Evolutionary conservation across 2,797 vertebrate genomes (phyloP).

Genomic region (Borostomias antarcticus): DNA sequence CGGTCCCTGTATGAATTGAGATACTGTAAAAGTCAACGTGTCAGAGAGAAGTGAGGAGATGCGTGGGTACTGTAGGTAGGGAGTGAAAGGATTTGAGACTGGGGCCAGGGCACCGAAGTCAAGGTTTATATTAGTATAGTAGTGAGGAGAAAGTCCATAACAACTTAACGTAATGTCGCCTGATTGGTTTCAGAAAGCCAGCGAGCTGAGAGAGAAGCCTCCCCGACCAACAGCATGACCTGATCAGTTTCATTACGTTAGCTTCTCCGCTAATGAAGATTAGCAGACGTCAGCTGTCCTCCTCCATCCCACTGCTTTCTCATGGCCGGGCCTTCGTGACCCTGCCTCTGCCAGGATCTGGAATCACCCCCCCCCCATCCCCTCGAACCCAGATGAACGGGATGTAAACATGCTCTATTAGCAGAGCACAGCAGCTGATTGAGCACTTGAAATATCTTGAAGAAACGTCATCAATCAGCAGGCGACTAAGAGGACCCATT

Average conservation of each 20-base stretch:
- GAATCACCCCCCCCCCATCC: neutral
- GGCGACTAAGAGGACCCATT: neutral
- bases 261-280: conserved; percentile 18
- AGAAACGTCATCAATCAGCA: neutral
- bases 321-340: too few species aligned
- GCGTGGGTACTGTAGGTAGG: conserved; percentile 26
- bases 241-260: conserved; percentile 35
- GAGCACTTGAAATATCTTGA: too few species aligned
- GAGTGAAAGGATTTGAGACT: neutral
- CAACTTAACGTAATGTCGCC: neutral
- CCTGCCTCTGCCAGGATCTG: neutral
- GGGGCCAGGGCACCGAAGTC: neutral
- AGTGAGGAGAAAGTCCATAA: neutral
- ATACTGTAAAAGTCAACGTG: too few species aligned
- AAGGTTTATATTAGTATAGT: too few species aligned
- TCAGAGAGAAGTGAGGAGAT: conserved; percentile 4
- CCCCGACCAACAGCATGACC: conserved; percentile 22
- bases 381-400: neutral
- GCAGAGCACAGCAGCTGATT: too few species aligned
- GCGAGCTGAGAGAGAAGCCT: neutral
- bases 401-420: neutral
- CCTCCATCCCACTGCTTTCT: neutral
- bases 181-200: neutral
- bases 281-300: neutral
- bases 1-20: too few species aligned